A percentile compares a stretch with the other conserved stretches of the same genome.
Conservation (phyloP, 2,113 vertebrate genomes). For the Caranx ignobilis region DNA sequence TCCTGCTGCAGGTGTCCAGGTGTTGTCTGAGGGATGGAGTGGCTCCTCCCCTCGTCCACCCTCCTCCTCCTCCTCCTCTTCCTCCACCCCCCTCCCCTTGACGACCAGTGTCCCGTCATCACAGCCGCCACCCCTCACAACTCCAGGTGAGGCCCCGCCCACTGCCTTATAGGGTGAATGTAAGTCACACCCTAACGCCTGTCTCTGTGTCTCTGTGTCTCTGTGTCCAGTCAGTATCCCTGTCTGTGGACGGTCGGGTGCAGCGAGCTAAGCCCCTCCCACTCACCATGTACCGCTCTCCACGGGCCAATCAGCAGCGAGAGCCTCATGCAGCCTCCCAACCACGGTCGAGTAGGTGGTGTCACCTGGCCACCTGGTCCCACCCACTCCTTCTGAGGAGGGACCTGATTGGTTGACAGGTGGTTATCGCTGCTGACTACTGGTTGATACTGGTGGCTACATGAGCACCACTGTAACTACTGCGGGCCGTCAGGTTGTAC, state of each 20-base stretch:
- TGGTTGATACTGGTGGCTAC: background rate
- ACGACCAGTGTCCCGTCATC: slow-evolving; percentile 76
- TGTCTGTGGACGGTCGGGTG: slow-evolving; percentile 93
- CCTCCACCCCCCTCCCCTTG: slow-evolving; percentile 82
- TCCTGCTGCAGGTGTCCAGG: slow-evolving; percentile 85
- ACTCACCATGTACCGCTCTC: slow-evolving; percentile 80
- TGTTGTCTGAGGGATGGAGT: slow-evolving; percentile 89
- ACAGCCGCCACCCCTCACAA: slow-evolving; percentile 65
- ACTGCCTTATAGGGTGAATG: background rate
- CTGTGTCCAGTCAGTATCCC: slow-evolving; percentile 88
- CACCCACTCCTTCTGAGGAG: slow-evolving; percentile 87
- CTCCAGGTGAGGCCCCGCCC: slow-evolving; percentile 83
- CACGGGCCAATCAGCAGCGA: slow-evolving; percentile 82
- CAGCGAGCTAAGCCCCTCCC: slow-evolving; percentile 81
- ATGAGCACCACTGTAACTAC: no score
- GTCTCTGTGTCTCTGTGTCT: background rate
- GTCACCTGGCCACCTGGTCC: slow-evolving; percentile 86
- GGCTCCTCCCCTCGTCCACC: slow-evolving; percentile 76
- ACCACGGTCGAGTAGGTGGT: slow-evolving; percentile 78
- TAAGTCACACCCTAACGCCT: no score
- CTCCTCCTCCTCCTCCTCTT: slow-evolving; percentile 80
- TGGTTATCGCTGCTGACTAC: background rate
- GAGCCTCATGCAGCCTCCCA: slow-evolving; percentile 79
- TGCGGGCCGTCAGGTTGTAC: background rate
- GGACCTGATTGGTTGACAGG: slow-evolving; percentile 10